phyloP scores from a whole-genome alignment of 2,888 invertebrate genomes.

The Sphecodes monilicornis region DNA sequence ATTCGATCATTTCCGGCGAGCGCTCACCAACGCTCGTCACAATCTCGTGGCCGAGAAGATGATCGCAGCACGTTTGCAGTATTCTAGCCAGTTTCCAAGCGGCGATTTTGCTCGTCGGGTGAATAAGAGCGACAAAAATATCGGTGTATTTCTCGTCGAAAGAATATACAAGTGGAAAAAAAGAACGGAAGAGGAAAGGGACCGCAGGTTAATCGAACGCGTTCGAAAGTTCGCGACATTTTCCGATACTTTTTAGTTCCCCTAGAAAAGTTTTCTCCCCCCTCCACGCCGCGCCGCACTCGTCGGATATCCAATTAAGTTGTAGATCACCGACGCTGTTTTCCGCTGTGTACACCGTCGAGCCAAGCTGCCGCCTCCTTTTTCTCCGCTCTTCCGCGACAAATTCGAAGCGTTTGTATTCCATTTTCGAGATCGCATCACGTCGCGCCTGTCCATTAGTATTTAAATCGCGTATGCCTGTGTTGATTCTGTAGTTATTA shows the following conservation, averaged over 20 bases:
- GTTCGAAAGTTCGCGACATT: conserved; percentile 8
- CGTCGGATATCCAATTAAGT: conserved; percentile 14
- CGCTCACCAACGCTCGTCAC: neutral
- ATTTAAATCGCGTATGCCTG: conserved; percentile 68
- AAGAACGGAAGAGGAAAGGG: conserved; percentile 19
- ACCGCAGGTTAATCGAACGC: neutral
- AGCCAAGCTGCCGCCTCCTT: neutral
- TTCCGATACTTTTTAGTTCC: conserved; percentile 11
- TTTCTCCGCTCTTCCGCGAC: neutral
- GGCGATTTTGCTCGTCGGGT: neutral
- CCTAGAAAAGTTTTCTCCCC: neutral
- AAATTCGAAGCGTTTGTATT: conserved; percentile 28
- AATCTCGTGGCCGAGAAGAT: neutral
- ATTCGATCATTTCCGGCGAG: neutral
- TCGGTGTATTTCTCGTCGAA: neutral
- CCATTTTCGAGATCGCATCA: conserved; percentile 61
- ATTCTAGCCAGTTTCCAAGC: conserved; percentile 41
- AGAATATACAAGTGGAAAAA: neutral
- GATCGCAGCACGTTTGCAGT: conserved; percentile 35
- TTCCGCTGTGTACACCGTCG: neutral
- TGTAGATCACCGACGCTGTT: neutral
- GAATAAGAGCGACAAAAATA: conserved; percentile 4
- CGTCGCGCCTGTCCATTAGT: conserved; percentile 69
- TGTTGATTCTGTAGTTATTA: conserved; percentile 64
- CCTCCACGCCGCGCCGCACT: too few species aligned